phyloP scores from a whole-genome alignment of 1,140 invertebrate species.

The Drosophila novamexicana region DNA sequence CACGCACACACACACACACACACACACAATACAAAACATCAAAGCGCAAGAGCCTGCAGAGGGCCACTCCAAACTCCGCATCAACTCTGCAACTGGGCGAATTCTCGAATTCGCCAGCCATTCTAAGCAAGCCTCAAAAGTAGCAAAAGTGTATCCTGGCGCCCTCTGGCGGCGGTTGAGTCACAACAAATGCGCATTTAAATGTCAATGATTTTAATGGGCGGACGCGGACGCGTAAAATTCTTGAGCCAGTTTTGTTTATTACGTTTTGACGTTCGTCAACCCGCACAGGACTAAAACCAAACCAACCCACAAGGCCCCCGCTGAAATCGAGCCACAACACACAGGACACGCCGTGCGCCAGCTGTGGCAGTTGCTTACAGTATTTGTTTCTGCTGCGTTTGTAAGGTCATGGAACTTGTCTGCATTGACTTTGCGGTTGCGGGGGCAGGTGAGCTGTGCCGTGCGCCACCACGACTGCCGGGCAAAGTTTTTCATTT shows the following conservation, averaged over 20 bases:
- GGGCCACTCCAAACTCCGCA: constrained; percentile 32
- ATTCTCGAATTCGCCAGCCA: constrained; percentile 9
- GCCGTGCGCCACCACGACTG: constrained; percentile 5
- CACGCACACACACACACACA: constrained; percentile 20
- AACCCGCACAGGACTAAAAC: constrained; percentile 32
- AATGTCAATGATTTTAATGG: constrained; percentile 83
- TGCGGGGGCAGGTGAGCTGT: not conserved
- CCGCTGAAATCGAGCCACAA: constrained; percentile 1
- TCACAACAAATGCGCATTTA: constrained; percentile 61
- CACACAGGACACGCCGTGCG: constrained; percentile 14
- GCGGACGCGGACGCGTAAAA: constrained; percentile 78
- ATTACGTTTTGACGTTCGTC: constrained; percentile 56
- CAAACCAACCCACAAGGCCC: not conserved
- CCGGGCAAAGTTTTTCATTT: constrained; percentile 66
- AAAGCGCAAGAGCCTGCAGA: constrained; percentile 46
- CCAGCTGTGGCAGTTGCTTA: constrained; percentile 33
- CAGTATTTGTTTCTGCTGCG: constrained; percentile 62
- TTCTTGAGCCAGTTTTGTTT: constrained; percentile 82
- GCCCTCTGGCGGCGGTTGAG: constrained; percentile 35
- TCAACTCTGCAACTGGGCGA: constrained; percentile 19
- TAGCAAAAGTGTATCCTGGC: constrained; percentile 64
- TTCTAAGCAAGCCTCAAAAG: constrained; percentile 43
- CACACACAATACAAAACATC: constrained; percentile 38
- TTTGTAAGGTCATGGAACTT: constrained; percentile 84
- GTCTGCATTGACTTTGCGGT: constrained; percentile 74